These are phyloP conservation scores for Hemistola chrysoprasaria DNA, from an alignment of 2,888 invertebrate species.

Conservation along the genomic window DNA sequence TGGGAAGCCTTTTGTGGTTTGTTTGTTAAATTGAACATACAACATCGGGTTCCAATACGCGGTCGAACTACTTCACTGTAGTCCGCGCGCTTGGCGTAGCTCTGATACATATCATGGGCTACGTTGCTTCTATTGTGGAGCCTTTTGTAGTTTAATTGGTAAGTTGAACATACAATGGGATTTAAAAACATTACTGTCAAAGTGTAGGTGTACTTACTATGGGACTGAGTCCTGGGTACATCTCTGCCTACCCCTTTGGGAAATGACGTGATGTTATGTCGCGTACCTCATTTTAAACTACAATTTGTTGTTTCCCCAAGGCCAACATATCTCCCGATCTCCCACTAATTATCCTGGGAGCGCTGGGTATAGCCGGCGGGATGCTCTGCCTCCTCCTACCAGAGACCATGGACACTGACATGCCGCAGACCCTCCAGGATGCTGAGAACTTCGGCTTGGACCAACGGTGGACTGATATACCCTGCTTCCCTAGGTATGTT, in stretches of 20 bases:
- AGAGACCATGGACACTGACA: constrained; percentile 92
- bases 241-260: too few species aligned
- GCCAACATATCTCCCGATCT: constrained; percentile 87
- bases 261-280: too few species aligned
- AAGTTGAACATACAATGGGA: constrained; percentile 52
- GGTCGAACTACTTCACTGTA: too few species aligned
- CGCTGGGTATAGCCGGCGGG: constrained; percentile 88
- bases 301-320: constrained; percentile 51
- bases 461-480: constrained; percentile 91
- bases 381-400: constrained; percentile 90
- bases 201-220: too few species aligned
- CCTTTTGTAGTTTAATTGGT: constrained; percentile 93
- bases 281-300: not conserved
- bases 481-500: constrained; percentile 85
- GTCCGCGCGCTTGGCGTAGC: constrained; percentile 94
- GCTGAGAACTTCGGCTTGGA: constrained; percentile 92
- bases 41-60: constrained; percentile 86
- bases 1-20: constrained; percentile 91
- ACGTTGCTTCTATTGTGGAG: constrained; percentile 90
- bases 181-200: too few species aligned
- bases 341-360: constrained; percentile 90
- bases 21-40: constrained; percentile 82
- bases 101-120: constrained; percentile 93
- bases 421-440: constrained; percentile 93
- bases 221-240: too few species aligned